Percentiles rank a stretch among this genome's conserved stretches.
These are phyloP conservation scores for Diarsia dahlii DNA, from an alignment of 2,888 invertebrate genomes.

Conservation along the genomic window DNA sequence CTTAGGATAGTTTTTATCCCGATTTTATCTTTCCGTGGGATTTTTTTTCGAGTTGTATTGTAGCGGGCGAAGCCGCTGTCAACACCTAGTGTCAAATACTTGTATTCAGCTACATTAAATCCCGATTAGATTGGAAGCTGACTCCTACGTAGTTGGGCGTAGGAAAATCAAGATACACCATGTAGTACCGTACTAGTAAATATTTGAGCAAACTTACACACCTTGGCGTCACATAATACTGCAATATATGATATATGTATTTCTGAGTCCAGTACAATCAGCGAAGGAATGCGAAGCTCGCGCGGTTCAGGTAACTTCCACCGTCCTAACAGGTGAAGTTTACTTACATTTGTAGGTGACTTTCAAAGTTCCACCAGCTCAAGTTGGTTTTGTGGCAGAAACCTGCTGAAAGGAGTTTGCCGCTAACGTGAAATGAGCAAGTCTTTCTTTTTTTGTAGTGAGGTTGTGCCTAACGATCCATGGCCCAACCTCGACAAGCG, in stretches of 20 bases:
- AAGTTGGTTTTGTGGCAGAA: not conserved
- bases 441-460: too few species aligned
- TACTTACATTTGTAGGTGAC: conserved; percentile 22
- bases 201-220: not conserved
- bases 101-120: not conserved
- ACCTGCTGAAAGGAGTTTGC: not conserved
- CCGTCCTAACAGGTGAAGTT: conserved; percentile 21
- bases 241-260: conserved; percentile 29
- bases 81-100: not conserved
- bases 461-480: too few species aligned
- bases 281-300: conserved; percentile 48
- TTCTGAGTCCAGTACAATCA: conserved; percentile 39
- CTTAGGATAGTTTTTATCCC: too few species aligned
- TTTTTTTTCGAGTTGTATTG: too few species aligned
- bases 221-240: conserved; percentile 4
- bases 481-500: not conserved
- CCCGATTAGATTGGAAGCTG: not conserved
- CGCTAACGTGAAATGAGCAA: not conserved
- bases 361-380: conserved; percentile 4
- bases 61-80: too few species aligned
- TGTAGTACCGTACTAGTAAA: not conserved
- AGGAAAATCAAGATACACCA: not conserved
- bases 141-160: not conserved
- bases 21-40: too few species aligned
- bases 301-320: conserved; percentile 39